These are phyloP conservation scores for Phlogophora meticulosa DNA, from an alignment of 2,888 invertebrate genomes.

Conservation along the genomic window DNA sequence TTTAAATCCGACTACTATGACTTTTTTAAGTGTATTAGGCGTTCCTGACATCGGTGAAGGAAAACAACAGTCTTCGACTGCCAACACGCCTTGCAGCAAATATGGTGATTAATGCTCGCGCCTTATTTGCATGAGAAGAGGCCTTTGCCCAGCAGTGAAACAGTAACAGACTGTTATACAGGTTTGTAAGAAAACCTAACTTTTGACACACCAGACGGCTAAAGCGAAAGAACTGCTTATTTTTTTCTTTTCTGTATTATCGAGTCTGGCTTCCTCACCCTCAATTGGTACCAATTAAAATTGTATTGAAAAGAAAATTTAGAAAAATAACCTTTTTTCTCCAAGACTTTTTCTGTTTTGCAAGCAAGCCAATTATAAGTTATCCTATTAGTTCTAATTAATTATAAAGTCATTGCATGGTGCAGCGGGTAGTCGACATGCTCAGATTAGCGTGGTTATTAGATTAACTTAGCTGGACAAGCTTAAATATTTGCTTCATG, in stretches of 20 bases:
- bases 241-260: background rate
- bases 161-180: too few relatives aligned
- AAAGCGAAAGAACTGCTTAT: background rate
- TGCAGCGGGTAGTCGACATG: slow-evolving; percentile 2
- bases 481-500: slow-evolving; percentile 21
- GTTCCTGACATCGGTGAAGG: too few relatives aligned
- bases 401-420: slow-evolving; percentile 44
- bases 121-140: too few relatives aligned
- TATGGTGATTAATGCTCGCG: too few relatives aligned
- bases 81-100: too few relatives aligned
- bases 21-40: too few relatives aligned
- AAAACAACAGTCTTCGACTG: too few relatives aligned
- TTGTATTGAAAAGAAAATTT: background rate
- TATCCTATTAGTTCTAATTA: slow-evolving; percentile 49
- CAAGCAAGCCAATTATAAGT: slow-evolving; percentile 40
- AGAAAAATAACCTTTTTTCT: background rate
- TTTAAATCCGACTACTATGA: too few relatives aligned
- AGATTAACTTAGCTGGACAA: slow-evolving; percentile 25
- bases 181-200: slow-evolving; percentile 8
- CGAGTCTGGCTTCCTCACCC: background rate
- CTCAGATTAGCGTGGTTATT: slow-evolving; percentile 31
- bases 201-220: background rate
- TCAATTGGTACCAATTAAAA: slow-evolving; percentile 9
- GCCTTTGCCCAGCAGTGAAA: too few relatives aligned
- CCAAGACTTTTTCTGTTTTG: slow-evolving; percentile 1